These are phyloP conservation scores for Pseudochromis fuscus DNA, from an alignment of 2,797 vertebrate genomes.

Conservation along the genomic window DNA sequence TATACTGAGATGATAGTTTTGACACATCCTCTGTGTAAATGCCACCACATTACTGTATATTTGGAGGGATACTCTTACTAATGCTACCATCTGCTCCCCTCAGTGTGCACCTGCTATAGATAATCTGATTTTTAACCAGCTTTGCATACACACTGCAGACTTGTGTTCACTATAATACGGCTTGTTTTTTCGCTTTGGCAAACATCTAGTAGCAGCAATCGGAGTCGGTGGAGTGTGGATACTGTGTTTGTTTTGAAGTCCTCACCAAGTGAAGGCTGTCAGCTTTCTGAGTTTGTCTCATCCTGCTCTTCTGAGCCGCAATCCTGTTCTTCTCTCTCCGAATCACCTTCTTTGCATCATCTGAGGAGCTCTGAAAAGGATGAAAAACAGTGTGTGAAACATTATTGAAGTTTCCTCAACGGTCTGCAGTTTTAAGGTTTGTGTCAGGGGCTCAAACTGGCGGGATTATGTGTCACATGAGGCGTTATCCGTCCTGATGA, in stretches of 20 bases:
- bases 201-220: too few relatives aligned
- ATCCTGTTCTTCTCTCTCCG: constrained; percentile 98
- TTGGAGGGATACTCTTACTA: too few relatives aligned
- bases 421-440: background rate
- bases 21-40: background rate
- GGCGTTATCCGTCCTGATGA: background rate
- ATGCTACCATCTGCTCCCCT: too few relatives aligned
- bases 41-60: background rate
- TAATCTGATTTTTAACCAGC: background rate
- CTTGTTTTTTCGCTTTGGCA: too few relatives aligned
- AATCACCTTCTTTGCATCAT: constrained; percentile 94
- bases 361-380: constrained; percentile 89
- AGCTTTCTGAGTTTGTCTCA: constrained; percentile 97
- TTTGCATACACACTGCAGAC: background rate
- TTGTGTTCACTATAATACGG: background rate
- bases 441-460: background rate
- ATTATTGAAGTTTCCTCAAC: constrained; percentile 11
- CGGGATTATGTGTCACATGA: constrained; percentile 19
- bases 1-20: background rate
- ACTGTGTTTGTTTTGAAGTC: constrained; percentile 7
- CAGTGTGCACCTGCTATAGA: background rate
- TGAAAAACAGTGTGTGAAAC: constrained; percentile 13
- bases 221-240: too few relatives aligned
- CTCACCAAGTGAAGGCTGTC: constrained; percentile 97
- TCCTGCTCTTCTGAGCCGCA: constrained; percentile 97